Evolutionary conservation across 2,797 vertebrate genomes (phyloP).

Genomic region (Girardinus metallicus): DNA sequence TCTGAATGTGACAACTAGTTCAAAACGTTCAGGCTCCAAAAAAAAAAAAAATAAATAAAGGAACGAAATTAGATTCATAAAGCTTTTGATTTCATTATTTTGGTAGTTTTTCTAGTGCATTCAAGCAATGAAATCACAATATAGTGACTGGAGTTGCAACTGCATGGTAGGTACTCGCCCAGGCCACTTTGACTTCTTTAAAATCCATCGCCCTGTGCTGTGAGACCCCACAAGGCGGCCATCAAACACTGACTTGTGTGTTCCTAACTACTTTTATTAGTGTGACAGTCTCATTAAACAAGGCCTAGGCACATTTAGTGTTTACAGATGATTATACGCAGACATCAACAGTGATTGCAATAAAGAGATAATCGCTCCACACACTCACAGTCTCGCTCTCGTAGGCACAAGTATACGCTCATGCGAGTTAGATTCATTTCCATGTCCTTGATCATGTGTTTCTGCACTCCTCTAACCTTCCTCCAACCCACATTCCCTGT

Average conservation of each 20-base stretch:
- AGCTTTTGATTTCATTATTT: not conserved
- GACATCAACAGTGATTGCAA: constrained; percentile 66
- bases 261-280: constrained; percentile 23
- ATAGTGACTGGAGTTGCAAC: not conserved
- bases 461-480: constrained; percentile 29
- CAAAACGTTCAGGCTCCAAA: not conserved
- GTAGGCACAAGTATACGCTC: not conserved
- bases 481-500: constrained; percentile 12
- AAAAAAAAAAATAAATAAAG: not conserved
- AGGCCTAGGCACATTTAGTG: constrained; percentile 47
- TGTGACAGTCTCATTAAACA: constrained; percentile 60
- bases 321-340: constrained; percentile 66
- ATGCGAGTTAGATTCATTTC: constrained; percentile 19
- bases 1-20: not conserved
- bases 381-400: constrained; percentile 31
- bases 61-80: not conserved
- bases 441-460: constrained; percentile 43
- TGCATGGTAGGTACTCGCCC: not conserved
- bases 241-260: constrained; percentile 37
- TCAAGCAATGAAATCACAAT: not conserved
- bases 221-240: constrained; percentile 19
- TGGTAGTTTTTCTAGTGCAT: not conserved
- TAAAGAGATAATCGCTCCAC: constrained; percentile 67
- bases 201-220: constrained; percentile 13
- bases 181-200: constrained; percentile 18